Conservation (phyloP, 1,140 invertebrate genomes). For the Pinna nobilis region DNA sequence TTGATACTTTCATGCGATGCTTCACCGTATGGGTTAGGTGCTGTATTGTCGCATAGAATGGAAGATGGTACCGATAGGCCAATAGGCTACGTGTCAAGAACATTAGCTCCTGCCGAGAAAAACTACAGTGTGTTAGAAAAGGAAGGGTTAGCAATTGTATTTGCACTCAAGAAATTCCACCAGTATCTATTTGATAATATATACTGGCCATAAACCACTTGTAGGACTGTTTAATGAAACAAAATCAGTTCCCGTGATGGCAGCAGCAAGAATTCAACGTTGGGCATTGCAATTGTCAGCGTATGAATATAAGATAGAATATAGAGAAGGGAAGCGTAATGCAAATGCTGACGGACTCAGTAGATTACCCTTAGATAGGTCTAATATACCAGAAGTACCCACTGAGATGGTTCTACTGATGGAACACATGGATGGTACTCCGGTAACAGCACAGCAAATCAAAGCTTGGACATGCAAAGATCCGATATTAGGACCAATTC, state of each 20-base stretch:
- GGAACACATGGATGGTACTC: constrained; percentile 28
- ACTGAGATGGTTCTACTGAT: constrained; percentile 13
- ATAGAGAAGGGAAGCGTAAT: constrained; percentile 27
- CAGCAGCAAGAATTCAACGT: constrained; percentile 18
- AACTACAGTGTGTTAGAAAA: constrained; percentile 75
- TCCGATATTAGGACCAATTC: constrained; percentile 8
- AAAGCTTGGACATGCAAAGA: constrained; percentile 27
- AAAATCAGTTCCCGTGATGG: constrained; percentile 1
- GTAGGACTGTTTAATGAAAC: constrained; percentile 3
- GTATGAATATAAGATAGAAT: constrained; percentile 69
- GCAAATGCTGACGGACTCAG: constrained; percentile 38
- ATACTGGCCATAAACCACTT: constrained; percentile 62
- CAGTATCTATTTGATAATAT: constrained; percentile 74
- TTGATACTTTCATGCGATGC: constrained; percentile 76
- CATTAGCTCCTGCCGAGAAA: constrained; percentile 72
- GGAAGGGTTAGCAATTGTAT: constrained; percentile 3
- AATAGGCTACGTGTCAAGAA: constrained; percentile 74
- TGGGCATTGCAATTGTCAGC: constrained; percentile 51
- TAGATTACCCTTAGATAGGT: constrained; percentile 27
- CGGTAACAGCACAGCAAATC: constrained; percentile 18
- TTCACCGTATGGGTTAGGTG: constrained; percentile 74
- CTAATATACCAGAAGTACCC: neutral
- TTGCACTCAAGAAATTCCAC: constrained; percentile 73
- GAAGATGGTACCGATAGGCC: constrained; percentile 67
- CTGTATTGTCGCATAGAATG: constrained; percentile 73